Evolutionary conservation across 2,888 invertebrate genomes (phyloP), one percentile per base, ranked within the genome.

Genomic region (Lochmaea crataegi): DNA sequence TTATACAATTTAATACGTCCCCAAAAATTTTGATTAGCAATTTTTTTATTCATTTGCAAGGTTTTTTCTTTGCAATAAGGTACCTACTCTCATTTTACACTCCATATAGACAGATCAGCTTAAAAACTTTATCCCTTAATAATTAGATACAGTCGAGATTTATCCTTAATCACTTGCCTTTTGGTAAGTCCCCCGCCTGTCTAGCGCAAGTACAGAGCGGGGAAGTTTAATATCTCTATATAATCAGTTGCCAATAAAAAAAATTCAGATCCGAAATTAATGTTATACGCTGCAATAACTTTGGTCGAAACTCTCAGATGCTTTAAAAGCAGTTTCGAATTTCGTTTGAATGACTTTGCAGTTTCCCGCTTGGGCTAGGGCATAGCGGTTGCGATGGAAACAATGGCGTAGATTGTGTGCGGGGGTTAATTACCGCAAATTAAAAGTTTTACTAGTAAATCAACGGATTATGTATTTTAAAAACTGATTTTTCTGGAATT

Each of bases 301-400:
- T 45, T 45, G 61, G 57, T 56, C 60, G 32, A 67, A 60, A 74
- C 64, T 76, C 70, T 65, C 68, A 69, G 67, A 69, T 64, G 76
- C 72, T 69, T 73, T 65, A 68, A 67, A 72, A 76, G 76, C 74
- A 76, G 72, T 71, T 72, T 70, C 56, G 63, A 72, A 68, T 68
- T 73, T 68, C 68, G 45, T 68, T 68, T 53, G 60, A 68, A 68
- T 73, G 72, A 68, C 65, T 70, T 70, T 70, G 70, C 70, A 70
- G 70, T 70, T 70, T 70, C 64, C 70, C 51, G 64, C 70, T 63
- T 61, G 53, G 42, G 18, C 16, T 32, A 18, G 14, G 45, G 14
- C 48, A 32, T 14, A 3, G 32, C 60, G 60, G 38, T 38, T 60
- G n/a, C 12, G 32, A 32, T 38, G n/a, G n/a, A 38, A 60, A 60